Base-by-base conservation (phyloP, 2,888 invertebrate species). In the Chloroclysta siterata region DNA sequence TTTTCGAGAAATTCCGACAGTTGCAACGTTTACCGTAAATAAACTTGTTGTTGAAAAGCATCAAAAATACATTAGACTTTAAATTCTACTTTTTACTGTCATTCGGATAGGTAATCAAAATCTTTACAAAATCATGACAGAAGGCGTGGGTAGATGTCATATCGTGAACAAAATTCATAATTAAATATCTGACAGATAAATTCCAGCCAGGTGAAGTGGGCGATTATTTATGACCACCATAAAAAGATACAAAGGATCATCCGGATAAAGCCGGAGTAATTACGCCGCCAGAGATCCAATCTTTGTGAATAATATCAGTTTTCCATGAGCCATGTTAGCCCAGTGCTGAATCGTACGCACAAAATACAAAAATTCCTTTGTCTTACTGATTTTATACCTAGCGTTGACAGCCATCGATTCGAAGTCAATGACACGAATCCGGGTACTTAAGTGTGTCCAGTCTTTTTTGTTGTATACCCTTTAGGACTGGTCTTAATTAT, bases 211-310 rank as follows among this genome's bases (percentile, higher is more conserved):
- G 60, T 66, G 68, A 65, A 59, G 88, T 89, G 80, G 88, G 88
- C 73, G 83, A 75, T 79, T 79, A 88, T 86, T 89, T 89, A 90
- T 84, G 75, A 68, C 69, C 65, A 67, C 84, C 84, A 85, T 88
- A 87, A 87, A 88, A 83, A 84, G 80, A 80, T 79, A 74, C 76
- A 84, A 85, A 85, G 82, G 82, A 81, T 75, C 76, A 79, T 78
- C 72, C 72, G 73, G 81, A 83, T 82, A 79, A 74, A 72, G 72
- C 73, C 68, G 63, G 60, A 69, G 70, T 77, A 83, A 84, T 85
- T 82, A 83, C 72, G 63, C 62, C 58, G 68, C 65, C 64, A 72
- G 72, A 68, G 53, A 66, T 69, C 63, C 57, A 63, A 69, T 69
- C 53, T 67, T 59, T 60, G 54, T 72, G 70, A 72, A 57, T 57